Evolutionary conservation across 1,140 invertebrate species (phyloP).

Genomic region (Rhyacophila brunnea): DNA sequence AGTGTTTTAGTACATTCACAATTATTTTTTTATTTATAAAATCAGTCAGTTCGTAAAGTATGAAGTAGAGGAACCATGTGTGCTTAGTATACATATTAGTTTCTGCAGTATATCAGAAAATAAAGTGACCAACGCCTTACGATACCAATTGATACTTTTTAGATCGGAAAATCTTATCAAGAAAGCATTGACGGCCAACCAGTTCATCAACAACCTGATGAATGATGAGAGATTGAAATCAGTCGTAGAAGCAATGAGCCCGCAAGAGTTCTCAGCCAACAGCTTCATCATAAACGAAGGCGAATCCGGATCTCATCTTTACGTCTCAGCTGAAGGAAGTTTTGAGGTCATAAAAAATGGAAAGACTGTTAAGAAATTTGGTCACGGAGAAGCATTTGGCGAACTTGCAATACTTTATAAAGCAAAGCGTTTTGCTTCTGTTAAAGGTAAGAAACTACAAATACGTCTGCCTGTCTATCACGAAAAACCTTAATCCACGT

Average conservation of each 20-base stretch:
- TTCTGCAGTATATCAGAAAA: no score
- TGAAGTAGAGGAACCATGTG: no score
- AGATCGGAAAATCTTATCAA: slow-evolving; percentile 57
- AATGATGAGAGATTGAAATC: slow-evolving; percentile 77
- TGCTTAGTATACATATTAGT: no score
- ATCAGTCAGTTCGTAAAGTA: not conserved
- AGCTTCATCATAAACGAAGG: slow-evolving; percentile 87
- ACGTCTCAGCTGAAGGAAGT: slow-evolving; percentile 78
- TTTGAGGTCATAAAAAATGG: slow-evolving; percentile 84
- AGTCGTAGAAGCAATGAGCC: slow-evolving; percentile 91
- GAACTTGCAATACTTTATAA: slow-evolving; percentile 93
- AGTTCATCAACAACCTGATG: slow-evolving; percentile 88
- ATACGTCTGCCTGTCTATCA: no score
- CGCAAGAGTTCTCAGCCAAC: slow-evolving; percentile 70
- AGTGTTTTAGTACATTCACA: not conserved
- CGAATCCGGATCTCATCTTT: slow-evolving; percentile 76
- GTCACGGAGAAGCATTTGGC: slow-evolving; percentile 86
- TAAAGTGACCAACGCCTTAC: no score
- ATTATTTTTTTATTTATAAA: not conserved
- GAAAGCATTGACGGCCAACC: slow-evolving; percentile 75
- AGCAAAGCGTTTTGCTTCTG: slow-evolving; percentile 83
- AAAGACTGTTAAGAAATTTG: slow-evolving; percentile 74
- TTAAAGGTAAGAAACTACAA: slow-evolving; percentile 62
- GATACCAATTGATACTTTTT: no score
- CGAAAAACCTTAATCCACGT: no score